Conservation (phyloP, 2,888 invertebrate genomes). For the Petrophora chlorosata region DNA sequence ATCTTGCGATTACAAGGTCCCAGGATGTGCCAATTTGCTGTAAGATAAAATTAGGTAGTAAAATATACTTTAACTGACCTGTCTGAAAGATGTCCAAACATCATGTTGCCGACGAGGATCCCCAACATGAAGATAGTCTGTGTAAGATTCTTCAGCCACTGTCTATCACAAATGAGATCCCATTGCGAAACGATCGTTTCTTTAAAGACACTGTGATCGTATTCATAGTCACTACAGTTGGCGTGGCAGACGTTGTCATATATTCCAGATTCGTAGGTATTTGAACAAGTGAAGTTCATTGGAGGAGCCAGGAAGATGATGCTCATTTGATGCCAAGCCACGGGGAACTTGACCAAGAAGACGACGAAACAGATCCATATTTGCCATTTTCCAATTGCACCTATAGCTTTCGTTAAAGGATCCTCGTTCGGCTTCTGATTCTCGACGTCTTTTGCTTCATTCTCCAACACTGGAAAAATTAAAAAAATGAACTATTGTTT, state of each 20-base stretch:
- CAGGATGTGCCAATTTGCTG: conserved; percentile 70
- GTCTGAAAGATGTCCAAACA: conserved; percentile 90
- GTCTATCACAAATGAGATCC: conserved; percentile 87
- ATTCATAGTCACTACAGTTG: conserved; percentile 83
- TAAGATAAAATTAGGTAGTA: conserved; percentile 29
- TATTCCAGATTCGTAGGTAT: conserved; percentile 44
- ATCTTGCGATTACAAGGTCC: conserved; percentile 34
- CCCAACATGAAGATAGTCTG: conserved; percentile 92
- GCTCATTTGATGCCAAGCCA: conserved; percentile 91
- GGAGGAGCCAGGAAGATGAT: conserved; percentile 91
- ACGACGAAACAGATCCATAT: conserved; percentile 87
- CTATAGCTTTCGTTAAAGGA: conserved; percentile 87
- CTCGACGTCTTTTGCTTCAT: conserved; percentile 59
- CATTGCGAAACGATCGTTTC: conserved; percentile 90
- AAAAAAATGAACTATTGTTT: neutral
- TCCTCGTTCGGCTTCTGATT: conserved; percentile 73
- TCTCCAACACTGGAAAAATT: conserved; percentile 69
- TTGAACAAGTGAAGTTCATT: conserved; percentile 80
- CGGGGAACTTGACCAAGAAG: conserved; percentile 89
- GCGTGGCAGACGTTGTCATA: conserved; percentile 78
- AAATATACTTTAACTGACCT: conserved; percentile 74
- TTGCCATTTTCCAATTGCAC: conserved; percentile 90
- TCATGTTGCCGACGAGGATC: conserved; percentile 88
- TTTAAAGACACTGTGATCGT: conserved; percentile 86
- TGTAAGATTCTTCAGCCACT: conserved; percentile 88